Base-by-base conservation (phyloP, 2,113 vertebrate genomes). In the Phalacrocorax carbo region DNA sequence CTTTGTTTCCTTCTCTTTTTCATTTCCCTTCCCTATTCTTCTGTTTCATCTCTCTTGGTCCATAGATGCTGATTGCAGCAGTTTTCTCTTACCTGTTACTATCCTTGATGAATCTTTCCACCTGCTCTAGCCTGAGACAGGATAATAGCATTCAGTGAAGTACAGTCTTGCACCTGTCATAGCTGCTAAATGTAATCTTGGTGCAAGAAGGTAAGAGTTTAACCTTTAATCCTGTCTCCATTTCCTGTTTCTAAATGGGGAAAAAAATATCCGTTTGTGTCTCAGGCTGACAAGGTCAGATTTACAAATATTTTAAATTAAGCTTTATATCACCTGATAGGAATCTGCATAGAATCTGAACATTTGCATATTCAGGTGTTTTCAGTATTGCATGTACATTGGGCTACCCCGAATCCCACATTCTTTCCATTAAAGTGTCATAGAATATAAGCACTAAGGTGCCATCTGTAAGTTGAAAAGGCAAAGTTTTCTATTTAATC, bases 131-230 rank as follows among this genome's bases (percentile, higher is more conserved):
- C 49, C 66, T 72, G 82, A 93, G 58, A 82, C 70, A 85, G 73
- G 38, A 77, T 95, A 91, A 92, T 78, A 82, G 79, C 92, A 83
- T 90, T 92, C 93, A 95, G 76, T 60, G 75, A 75, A 91, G 62
- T 72, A 68, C 65, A 90, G 79, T 55, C 72, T 88, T 88, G 86
- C 83, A 81, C 82, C 69, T 90, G 48, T 68, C 72, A 71, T 51
- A 92, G 82, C 72, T 90, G 51, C 82, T 93, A 68, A 86, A 60
- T 73, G 48, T 60, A 54, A 38, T 87, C 36, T 8, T 75, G 76
- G 82, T 93, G 86, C 88, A 88, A 71, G 65, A 70, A 88, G 66
- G 72, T 62, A 49, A 54, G 71, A 91, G 36, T 82, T 88, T 92
- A 86, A 92, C 72, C 88, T 84, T 94, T 79, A 65, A 20, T 54